Evolutionary conservation across 2,888 invertebrate genomes (phyloP).

Genomic region (Dynastes tityus): DNA sequence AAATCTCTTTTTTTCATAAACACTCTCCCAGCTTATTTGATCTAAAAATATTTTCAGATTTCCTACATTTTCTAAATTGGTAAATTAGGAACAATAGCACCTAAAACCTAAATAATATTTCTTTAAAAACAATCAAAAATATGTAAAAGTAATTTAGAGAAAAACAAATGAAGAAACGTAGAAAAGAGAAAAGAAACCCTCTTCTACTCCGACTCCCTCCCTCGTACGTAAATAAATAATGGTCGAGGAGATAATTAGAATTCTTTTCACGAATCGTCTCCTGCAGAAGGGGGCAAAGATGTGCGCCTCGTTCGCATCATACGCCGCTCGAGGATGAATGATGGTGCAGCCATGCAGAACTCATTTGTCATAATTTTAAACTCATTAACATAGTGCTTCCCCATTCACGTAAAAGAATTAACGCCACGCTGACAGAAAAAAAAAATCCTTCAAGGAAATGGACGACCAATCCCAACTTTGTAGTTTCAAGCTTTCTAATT

Average conservation of each 20-base stretch:
- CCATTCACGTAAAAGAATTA: not conserved
- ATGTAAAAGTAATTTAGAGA: too few relatives aligned
- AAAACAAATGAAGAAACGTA: too few relatives aligned
- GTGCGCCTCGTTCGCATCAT: not conserved
- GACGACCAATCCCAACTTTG: not conserved
- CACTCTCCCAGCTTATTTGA: too few relatives aligned
- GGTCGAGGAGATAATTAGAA: constrained; percentile 32
- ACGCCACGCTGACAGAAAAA: not conserved
- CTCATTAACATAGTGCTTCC: constrained; percentile 50
- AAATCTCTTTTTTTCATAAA: too few relatives aligned
- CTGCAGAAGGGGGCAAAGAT: not conserved
- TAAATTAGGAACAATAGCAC: too few relatives aligned
- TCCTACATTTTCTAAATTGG: too few relatives aligned
- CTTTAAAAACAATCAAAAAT: not conserved
- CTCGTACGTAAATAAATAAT: constrained; percentile 11
- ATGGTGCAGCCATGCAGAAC: constrained; percentile 53
- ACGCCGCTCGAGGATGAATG: constrained; percentile 48
- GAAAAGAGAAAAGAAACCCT: too few relatives aligned
- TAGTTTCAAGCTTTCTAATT: not conserved
- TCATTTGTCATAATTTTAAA: constrained; percentile 57
- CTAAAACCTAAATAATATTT: too few relatives aligned
- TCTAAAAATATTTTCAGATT: too few relatives aligned
- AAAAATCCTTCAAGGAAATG: not conserved
- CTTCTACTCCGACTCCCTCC: not conserved
- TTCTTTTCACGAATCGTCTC: constrained; percentile 21